phyloP scores from a whole-genome alignment of 2,113 vertebrate species.

The Edolisoma coerulescens region DNA sequence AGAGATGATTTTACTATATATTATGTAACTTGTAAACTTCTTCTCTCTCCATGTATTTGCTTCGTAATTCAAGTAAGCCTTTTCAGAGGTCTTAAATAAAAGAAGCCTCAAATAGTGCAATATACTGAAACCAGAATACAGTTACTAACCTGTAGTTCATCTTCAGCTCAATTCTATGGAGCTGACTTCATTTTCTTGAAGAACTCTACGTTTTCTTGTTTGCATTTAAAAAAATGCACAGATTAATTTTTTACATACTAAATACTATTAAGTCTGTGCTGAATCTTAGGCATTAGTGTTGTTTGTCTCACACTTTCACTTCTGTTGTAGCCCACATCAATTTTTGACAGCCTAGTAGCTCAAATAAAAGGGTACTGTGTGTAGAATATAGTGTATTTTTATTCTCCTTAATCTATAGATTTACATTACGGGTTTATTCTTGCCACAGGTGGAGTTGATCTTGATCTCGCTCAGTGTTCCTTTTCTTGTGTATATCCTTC shows the following conservation, averaged over 20 bases:
- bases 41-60: background rate
- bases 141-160: background rate
- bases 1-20: background rate
- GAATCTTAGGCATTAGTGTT: background rate
- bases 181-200: background rate
- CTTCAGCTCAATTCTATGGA: background rate
- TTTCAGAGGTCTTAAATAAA: background rate
- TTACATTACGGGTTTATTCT: background rate
- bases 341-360: background rate
- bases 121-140: background rate
- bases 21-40: background rate
- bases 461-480: conserved; percentile 78
- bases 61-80: background rate
- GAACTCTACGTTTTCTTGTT: background rate
- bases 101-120: background rate
- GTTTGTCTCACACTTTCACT: background rate
- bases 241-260: background rate
- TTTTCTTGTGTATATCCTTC: conserved; percentile 96
- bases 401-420: background rate
- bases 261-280: background rate
- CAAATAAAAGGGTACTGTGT: background rate
- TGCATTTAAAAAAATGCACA: background rate
- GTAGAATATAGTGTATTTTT: background rate
- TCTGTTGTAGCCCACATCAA: background rate
- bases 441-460: background rate